Evolutionary conservation across 2,888 invertebrate species (phyloP), one percentile per base, ranked within the genome.

Genomic region (Pachydiplax longipennis): DNA sequence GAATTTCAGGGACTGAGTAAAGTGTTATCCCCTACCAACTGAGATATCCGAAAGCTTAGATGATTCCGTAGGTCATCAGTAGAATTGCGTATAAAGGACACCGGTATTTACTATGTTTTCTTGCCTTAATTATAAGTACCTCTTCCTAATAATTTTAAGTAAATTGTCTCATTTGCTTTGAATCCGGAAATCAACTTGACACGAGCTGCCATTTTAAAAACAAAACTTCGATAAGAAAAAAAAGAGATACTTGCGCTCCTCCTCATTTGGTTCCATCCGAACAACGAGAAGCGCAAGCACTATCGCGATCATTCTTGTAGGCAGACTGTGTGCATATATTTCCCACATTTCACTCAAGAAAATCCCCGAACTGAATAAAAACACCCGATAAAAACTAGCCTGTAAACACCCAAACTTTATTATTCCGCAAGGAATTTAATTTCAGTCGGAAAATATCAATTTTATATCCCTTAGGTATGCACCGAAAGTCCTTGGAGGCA

Each of bases 401-500:
- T 44, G 44, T 44, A n/a, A n/a, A n/a, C n/a, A 65, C 65, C n/a
- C 65, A 4, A 73, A 31, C 73, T 31, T 31, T 73, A 31, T 53
- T 73, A n/a, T n/a, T 65, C 44, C 87, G 87, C 87, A 87, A 87
- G 87, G 87, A 87, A 91, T 90, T 90, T 91, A 90, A 91, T 90
- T 87, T 91, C 81, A 81, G 91, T 40, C 44, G 93, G 93, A 94
- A 93, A 93, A 93, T 94, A 93, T 91, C 82, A 65, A 87, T 87
- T 80, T 65, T 90, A 91, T 91, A 91, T 91, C 91, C 91, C 91
- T 92, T 95, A 99, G 99, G 99, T 94, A 99, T 99, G 99, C 99
- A 99, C 95, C 97, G 99, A 93, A 99, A 99, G 95, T 99, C 99
- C 90, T 95, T 99, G 93, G 99, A 99, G 95, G 99, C 99, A 91